Base-by-base conservation (phyloP, 2,888 invertebrate genomes). In the Lobophora halterata region DNA sequence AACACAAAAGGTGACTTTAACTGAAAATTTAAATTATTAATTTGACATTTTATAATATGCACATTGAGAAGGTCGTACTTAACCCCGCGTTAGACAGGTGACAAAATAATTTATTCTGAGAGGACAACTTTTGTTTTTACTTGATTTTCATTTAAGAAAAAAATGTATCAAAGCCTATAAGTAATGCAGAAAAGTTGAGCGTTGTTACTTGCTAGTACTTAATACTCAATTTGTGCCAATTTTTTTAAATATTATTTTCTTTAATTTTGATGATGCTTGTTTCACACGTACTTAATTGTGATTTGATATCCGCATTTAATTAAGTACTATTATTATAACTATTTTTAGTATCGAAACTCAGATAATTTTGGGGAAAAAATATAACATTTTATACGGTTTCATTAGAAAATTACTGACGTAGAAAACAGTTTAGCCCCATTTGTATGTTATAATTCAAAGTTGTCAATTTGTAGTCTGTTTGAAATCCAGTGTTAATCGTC, bases 181-280 rank as follows among this genome's bases (percentile, higher is more conserved):
- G 18, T 9, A 28, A 19, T 2, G 5, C 16, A 20, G 5, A 36
- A 28, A 33, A 43, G 42, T 43, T 45, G 52, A 59, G 66, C 71
- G 64, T 52, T 50, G 32, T 62, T 54, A 36, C 58, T 65, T 51
- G 36, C 54, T 61, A 59, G 41, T 52, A 65, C 61, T 63, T 52
- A 74, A 79, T 77, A 79, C 78, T 80, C 78, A 73, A 66, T 66
- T 66, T 61, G 81, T 81, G 81, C 79, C 80, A 81, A 80, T 70
- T 55, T 24, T 32, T 37, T 58, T 61, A 61, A 45, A 51, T 53
- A 52, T 63, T 56, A 51, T 57, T 55, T 25, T 44, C 24, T 10
- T 47, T 24, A 35, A 34, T 29, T 41, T 43, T n/a, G 35, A 47
- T 42, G 36, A 49, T 16, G 30, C 25, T 25, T 20, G 20, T 25